These are phyloP conservation scores for Grantiella picta DNA, from an alignment of 2,113 vertebrate species.

Conservation along the genomic window DNA sequence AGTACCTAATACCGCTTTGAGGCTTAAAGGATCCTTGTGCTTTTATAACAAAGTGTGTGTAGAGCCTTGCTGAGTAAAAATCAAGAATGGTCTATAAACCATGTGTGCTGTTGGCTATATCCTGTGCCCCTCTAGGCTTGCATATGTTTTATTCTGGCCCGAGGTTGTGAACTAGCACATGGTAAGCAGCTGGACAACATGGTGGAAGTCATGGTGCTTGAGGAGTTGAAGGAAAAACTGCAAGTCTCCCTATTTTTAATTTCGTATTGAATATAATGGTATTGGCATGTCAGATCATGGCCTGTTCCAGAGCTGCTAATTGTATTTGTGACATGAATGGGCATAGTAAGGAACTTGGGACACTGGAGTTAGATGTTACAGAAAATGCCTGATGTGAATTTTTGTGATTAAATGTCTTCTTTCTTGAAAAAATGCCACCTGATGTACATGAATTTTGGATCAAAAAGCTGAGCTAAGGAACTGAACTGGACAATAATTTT, in stretches of 20 bases:
- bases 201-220: background rate
- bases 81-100: background rate
- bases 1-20: background rate
- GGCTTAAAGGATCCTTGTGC: background rate
- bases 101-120: background rate
- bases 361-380: background rate
- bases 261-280: background rate
- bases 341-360: background rate
- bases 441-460: background rate
- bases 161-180: background rate
- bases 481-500: background rate
- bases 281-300: background rate
- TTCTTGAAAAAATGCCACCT: background rate
- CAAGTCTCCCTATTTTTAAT: background rate
- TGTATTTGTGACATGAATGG: background rate
- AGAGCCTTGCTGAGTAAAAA: background rate
- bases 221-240: background rate
- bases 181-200: background rate
- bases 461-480: background rate
- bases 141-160: background rate
- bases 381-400: background rate
- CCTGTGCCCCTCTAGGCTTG: background rate
- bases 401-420: background rate
- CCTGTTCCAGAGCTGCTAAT: background rate
- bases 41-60: background rate